Evolutionary conservation across 2,888 invertebrate species (phyloP).

Genomic region (Malthinus seriepunctatus): DNA sequence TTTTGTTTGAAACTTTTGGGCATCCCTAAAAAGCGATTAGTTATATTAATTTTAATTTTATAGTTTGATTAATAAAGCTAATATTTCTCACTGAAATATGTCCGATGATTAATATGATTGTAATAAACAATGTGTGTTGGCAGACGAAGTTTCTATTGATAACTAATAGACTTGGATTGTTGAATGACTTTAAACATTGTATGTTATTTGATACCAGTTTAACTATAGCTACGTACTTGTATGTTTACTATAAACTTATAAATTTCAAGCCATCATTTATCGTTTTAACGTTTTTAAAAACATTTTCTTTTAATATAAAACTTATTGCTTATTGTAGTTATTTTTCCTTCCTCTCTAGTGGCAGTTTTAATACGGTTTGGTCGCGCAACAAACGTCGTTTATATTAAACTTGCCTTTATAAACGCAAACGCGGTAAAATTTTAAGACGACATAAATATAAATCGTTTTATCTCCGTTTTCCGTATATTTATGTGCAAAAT

Average conservation of each 20-base stretch:
- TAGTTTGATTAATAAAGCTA: no score
- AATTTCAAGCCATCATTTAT: slow-evolving; percentile 35
- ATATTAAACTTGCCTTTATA: slow-evolving; percentile 21
- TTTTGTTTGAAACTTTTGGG: no score
- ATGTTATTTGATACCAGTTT: slow-evolving; percentile 34
- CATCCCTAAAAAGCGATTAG: no score
- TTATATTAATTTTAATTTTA: no score
- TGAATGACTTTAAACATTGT: slow-evolving; percentile 33
- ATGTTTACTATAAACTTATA: slow-evolving; percentile 8
- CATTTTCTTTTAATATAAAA: neutral
- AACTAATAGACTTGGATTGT: slow-evolving; percentile 33
- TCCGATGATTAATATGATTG: slow-evolving; percentile 30
- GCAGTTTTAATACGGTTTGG: neutral
- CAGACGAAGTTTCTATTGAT: slow-evolving; percentile 31
- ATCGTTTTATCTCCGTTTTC: slow-evolving; percentile 33
- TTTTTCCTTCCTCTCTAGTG: neutral
- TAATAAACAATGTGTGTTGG: slow-evolving; percentile 34
- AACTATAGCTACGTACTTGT: slow-evolving; percentile 34
- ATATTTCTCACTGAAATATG: no score
- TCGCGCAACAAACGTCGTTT: neutral
- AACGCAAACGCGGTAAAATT: slow-evolving; percentile 32
- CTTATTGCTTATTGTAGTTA: neutral
- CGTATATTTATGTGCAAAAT: slow-evolving; percentile 32
- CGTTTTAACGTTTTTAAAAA: slow-evolving; percentile 34
- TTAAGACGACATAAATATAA: slow-evolving; percentile 34